These are phyloP conservation scores for Festucalex cinctus DNA, from an alignment of 2,113 vertebrate species.

Conservation along the genomic window DNA sequence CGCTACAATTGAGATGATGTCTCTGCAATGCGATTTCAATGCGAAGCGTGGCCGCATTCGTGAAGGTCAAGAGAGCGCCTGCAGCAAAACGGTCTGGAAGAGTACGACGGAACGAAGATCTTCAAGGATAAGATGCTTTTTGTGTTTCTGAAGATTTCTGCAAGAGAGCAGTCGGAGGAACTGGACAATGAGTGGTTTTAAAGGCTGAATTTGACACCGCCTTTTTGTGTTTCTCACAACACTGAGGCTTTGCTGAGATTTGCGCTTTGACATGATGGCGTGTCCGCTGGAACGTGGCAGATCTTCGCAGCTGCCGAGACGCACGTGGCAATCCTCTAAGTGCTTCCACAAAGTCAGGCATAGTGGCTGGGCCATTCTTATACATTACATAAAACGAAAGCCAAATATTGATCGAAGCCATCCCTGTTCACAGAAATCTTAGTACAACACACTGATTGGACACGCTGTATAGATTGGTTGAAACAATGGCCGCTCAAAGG, in stretches of 20 bases:
- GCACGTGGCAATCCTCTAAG: too few species aligned
- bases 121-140: neutral
- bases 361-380: neutral
- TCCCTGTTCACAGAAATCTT: neutral
- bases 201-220: neutral
- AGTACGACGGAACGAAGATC: conserved; percentile 29
- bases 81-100: conserved; percentile 11
- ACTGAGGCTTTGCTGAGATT: too few species aligned
- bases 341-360: neutral
- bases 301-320: too few species aligned
- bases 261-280: too few species aligned
- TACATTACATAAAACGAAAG: neutral
- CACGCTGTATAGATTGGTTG: neutral
- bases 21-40: conserved; percentile 38
- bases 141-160: conserved; percentile 30
- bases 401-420: neutral
- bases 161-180: conserved; percentile 36
- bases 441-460: neutral
- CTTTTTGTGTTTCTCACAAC: too few species aligned
- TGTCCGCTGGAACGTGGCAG: too few species aligned
- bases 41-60: conserved; percentile 39
- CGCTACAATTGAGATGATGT: conserved; percentile 14
- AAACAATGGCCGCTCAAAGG: conserved; percentile 36
- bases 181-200: conserved; percentile 24
- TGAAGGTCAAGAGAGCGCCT: conserved; percentile 50